Percentiles rank a stretch among this genome's conserved stretches.
Conservation (phyloP, 2,888 invertebrate species). For the Beris morrisii region DNA sequence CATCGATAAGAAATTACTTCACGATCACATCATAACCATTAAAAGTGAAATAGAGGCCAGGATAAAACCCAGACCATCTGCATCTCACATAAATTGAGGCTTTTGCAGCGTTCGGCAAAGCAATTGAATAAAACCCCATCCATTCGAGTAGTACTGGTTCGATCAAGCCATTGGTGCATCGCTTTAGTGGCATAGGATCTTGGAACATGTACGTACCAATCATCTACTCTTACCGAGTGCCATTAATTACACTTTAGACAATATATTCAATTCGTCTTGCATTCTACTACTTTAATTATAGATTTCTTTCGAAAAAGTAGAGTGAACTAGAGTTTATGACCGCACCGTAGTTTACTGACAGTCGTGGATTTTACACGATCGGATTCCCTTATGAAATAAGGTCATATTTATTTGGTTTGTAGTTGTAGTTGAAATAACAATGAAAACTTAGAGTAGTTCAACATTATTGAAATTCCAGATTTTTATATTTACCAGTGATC, state of each 20-base stretch:
- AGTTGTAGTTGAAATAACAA: too few relatives aligned
- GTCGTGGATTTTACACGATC: too few relatives aligned
- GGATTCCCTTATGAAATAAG: too few relatives aligned
- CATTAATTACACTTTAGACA: slow-evolving; percentile 36
- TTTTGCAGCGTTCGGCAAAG: background rate
- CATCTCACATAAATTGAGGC: slow-evolving; percentile 32
- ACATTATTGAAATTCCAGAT: too few relatives aligned
- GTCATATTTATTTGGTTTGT: too few relatives aligned
- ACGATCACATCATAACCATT: slow-evolving; percentile 34
- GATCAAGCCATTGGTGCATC: slow-evolving; percentile 30
- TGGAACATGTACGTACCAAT: slow-evolving; percentile 26
- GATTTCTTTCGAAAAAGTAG: slow-evolving; percentile 13
- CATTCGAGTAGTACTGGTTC: slow-evolving; percentile 15
- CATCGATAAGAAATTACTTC: slow-evolving; percentile 33
- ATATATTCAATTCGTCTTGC: slow-evolving; percentile 37
- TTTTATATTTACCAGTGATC: too few relatives aligned
- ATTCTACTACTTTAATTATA: slow-evolving; percentile 36
- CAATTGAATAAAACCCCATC: slow-evolving; percentile 17
- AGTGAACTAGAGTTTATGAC: too few relatives aligned
- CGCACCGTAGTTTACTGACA: too few relatives aligned
- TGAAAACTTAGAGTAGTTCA: too few relatives aligned
- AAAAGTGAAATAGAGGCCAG: slow-evolving; percentile 16
- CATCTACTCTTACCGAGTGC: slow-evolving; percentile 30
- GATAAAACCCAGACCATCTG: slow-evolving; percentile 28
- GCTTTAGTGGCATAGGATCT: slow-evolving; percentile 27